Percentiles rank a stretch among this genome's conserved stretches.
Evolutionary conservation across 2,113 vertebrate species (phyloP).

Genomic region (Aythya baeri): DNA sequence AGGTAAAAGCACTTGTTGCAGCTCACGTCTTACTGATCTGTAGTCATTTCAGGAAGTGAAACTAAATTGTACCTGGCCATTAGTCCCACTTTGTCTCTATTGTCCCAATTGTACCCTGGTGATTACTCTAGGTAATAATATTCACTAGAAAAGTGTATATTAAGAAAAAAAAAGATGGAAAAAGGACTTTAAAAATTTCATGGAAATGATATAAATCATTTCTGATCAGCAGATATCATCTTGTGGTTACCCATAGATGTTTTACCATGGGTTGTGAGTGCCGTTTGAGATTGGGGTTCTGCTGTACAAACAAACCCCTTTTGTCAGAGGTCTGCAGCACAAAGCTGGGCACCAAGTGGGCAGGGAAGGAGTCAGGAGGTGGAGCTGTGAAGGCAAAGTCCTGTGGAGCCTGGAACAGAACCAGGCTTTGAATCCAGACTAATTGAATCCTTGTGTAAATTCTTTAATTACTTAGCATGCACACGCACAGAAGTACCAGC

Average conservation of each 20-base stretch:
- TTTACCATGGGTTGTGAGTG: not conserved
- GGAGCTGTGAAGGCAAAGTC: not conserved
- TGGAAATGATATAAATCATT: not conserved
- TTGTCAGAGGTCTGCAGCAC: not conserved
- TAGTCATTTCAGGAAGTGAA: not conserved
- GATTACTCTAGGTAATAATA: not conserved
- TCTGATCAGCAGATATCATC: too few relatives aligned
- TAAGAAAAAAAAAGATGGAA: not conserved
- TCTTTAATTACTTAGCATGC: not conserved
- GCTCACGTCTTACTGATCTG: not conserved
- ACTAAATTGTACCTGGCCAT: not conserved
- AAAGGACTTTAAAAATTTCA: not conserved
- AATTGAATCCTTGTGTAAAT: constrained; percentile 28
- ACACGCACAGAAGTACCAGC: not conserved
- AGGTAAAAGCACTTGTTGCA: not conserved
- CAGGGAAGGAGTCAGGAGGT: not conserved
- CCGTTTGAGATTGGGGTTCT: not conserved
- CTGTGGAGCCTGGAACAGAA: not conserved
- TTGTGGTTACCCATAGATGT: not conserved
- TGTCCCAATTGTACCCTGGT: too few relatives aligned
- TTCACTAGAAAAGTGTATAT: not conserved
- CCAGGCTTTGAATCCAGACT: not conserved
- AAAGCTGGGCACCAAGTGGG: not conserved
- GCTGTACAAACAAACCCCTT: not conserved
- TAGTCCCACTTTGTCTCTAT: not conserved